phyloP scores from a whole-genome alignment of 1,140 invertebrate genomes.

The Manduca sexta region DNA sequence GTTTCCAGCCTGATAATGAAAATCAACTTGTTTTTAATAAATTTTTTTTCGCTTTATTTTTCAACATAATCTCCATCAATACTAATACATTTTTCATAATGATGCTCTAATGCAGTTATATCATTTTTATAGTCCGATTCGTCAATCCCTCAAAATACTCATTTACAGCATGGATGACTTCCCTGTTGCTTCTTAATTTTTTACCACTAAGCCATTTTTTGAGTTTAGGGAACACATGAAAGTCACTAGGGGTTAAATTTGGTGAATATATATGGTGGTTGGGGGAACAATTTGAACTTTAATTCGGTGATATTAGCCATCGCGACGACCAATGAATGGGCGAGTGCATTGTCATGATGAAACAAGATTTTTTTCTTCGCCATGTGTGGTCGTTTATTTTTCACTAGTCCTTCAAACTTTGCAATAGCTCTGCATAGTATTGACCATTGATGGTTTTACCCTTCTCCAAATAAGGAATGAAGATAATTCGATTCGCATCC shows the following conservation, averaged over 20 bases:
- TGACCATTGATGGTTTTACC: not conserved
- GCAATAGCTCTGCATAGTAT: not conserved
- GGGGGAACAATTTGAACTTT: not conserved
- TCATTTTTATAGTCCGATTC: too few species aligned
- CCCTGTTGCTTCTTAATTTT: not conserved
- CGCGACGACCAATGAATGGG: not conserved
- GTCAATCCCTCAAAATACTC: too few species aligned
- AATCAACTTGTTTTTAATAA: too few species aligned
- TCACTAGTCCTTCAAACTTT: too few species aligned
- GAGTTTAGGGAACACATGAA: not conserved
- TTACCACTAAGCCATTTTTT: not conserved
- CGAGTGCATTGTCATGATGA: not conserved
- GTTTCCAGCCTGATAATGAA: too few species aligned
- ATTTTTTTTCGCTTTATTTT: too few species aligned
- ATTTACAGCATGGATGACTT: too few species aligned
- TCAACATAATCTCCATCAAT: too few species aligned
- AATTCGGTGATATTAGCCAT: not conserved
- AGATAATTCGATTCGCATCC: not conserved
- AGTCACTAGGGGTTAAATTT: not conserved
- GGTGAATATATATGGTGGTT: not conserved
- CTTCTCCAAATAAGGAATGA: not conserved
- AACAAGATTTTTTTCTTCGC: not conserved
- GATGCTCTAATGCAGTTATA: too few species aligned
- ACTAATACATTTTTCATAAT: too few species aligned
- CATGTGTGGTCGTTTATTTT: not conserved